Evolutionary conservation across 2,888 invertebrate genomes (phyloP), one percentile per base, ranked within the genome.

Genomic region (Ephialtes manifestator): DNA sequence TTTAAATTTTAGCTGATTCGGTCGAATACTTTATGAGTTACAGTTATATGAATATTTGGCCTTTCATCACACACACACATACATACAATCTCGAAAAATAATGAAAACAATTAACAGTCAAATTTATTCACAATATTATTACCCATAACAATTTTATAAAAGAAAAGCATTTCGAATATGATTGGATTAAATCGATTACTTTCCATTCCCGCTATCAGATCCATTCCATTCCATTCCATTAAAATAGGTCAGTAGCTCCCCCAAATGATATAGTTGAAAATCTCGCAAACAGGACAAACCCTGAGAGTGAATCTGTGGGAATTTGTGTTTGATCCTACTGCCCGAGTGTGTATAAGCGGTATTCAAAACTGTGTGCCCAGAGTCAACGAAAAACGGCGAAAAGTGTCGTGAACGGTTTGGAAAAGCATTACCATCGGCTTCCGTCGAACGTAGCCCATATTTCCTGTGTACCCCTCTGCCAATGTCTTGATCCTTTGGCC

Each of bases 391-490:
- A 79, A 82, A 65, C 11, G 75, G 28, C 20, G 48, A 74, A 75
- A 65, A 82, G 75, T 82, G 58, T 77, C 51, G 55, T 48, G 72
- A 71, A 63, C 48, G 43, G 55, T 51, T 46, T 48, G 48, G 55
- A 67, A 39, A 80, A 76, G 46, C 48, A 74, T 39, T 18, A 35
- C 48, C 20, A 51, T 70, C 74, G 75, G 60, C 75, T 76, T 60
- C 72, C 75, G 77, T 70, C 74, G 85, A 80, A 65, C 74, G 82
- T 28, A 83, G 77, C 53, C n/a, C 24, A 53, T 18, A 84, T 83
- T 78, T 84, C 60, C 48, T 31, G 63, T 77, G 70, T 78, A 63
- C 18, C 71, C 74, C 13, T 24, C 13, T 24, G n/a, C 55, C 31
- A 20, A 70, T 55, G 60, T 63, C 81, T 86, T 84, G 72, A 58